Base-by-base conservation (phyloP, 1,140 invertebrate species). In the Drosophila mayri region DNA sequence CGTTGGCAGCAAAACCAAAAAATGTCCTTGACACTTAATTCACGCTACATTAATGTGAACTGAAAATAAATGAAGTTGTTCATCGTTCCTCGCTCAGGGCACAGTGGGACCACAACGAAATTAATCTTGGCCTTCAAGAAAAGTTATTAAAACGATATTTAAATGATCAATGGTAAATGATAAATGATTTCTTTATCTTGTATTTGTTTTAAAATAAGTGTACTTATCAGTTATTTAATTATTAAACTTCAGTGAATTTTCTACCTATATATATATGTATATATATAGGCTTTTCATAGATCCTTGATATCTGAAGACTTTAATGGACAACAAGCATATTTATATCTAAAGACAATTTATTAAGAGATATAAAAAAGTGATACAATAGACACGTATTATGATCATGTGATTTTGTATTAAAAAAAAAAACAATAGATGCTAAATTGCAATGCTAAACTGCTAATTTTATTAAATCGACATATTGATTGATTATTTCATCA, bases 1-100 rank as follows among this genome's bases (percentile, higher is more conserved):
- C 63, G 81, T 84, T 83, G 71, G 54, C 83, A 83, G 62, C 83
- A 68, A 63, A 88, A 81, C 81, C 86, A 85, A 90, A 90, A 90
- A 90, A 81, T 90, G 85, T 90, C 85, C 85, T 90, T 90, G 85
- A 90, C 85, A 90, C 85, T 90, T 90, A 90, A 90, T 90, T 90
- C 85, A 90, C 85, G 86, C 86, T 85, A 81, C 86, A 90, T 90
- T 90, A 90, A 90, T 90, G 81, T 70, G 86, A 86, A 85, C 81
- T 81, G 85, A 90, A 86, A 85, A 76, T 85, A 87, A 90, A 90
- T 90, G 81, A 79, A 90, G 86, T 85, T 90, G 75, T 90, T 81
- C 44, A 28, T 57, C 46, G 35, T 25, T 55, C 16, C 35, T 55
- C 20, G 35, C 30, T 70, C 47, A 20, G 28, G 37, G 61, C 64